phyloP scores from a whole-genome alignment of 2,888 invertebrate species.

The Ochropacha duplaris region DNA sequence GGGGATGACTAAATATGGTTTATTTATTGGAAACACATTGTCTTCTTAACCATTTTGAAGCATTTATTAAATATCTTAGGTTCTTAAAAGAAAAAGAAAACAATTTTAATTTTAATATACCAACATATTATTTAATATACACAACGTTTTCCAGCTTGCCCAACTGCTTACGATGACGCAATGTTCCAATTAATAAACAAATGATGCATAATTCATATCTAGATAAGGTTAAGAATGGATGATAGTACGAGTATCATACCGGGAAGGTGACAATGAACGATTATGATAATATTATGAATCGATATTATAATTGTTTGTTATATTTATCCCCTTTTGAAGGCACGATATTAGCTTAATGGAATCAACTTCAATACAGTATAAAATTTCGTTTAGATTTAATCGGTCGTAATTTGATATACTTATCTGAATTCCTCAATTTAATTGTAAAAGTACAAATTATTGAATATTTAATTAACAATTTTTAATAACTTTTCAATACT shows the following conservation, averaged over 20 bases:
- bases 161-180: background rate
- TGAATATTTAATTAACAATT: too few species aligned
- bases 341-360: background rate
- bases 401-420: too few species aligned
- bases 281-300: constrained; percentile 2
- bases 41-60: background rate
- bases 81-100: too few species aligned
- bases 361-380: background rate
- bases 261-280: constrained; percentile 16
- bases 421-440: too few species aligned
- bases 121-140: background rate
- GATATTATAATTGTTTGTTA: background rate
- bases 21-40: constrained; percentile 41
- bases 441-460: too few species aligned
- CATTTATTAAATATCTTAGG: too few species aligned
- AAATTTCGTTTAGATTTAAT: background rate
- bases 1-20: constrained; percentile 38
- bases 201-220: constrained; percentile 48
- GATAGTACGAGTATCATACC: constrained; percentile 45
- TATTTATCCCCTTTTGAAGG: background rate
- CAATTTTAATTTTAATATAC: too few species aligned
- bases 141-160: background rate
- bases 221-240: constrained; percentile 43
- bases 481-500: too few species aligned
- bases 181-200: constrained; percentile 51